Evolutionary conservation across 2,888 invertebrate genomes (phyloP).

Genomic region (Cheilosia variabilis): DNA sequence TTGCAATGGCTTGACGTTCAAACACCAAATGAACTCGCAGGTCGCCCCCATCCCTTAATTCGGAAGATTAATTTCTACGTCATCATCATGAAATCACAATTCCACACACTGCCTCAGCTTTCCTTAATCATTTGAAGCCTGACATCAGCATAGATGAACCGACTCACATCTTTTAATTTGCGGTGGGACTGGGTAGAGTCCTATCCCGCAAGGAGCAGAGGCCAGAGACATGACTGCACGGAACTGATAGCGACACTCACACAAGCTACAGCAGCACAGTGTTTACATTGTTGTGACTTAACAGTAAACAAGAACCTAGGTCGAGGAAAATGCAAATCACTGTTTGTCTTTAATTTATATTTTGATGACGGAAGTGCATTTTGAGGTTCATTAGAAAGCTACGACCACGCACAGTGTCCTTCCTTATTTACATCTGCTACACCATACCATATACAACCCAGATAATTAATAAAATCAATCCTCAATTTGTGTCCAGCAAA

Average conservation of each 20-base stretch:
- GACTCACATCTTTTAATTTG: slow-evolving; percentile 63
- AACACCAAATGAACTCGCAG: not conserved
- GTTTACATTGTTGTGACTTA: slow-evolving; percentile 69
- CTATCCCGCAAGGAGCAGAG: slow-evolving; percentile 25
- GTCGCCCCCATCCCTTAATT: not conserved
- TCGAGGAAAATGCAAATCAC: slow-evolving; percentile 72
- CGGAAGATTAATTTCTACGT: slow-evolving; percentile 58
- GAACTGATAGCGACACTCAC: slow-evolving; percentile 62
- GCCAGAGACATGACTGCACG: slow-evolving; percentile 55
- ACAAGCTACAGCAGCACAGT: slow-evolving; percentile 42
- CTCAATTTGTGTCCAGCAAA: slow-evolving; percentile 36
- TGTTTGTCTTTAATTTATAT: slow-evolving; percentile 76
- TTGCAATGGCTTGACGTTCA: not conserved
- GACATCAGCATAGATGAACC: slow-evolving; percentile 61
- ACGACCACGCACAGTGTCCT: slow-evolving; percentile 29
- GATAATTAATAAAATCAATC: slow-evolving; percentile 67
- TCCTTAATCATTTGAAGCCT: slow-evolving; percentile 68
- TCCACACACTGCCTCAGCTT: slow-evolving; percentile 60
- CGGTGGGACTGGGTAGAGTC: slow-evolving; percentile 35
- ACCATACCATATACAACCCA: slow-evolving; percentile 27
- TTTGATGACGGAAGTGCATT: slow-evolving; percentile 75
- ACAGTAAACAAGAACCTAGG: slow-evolving; percentile 65
- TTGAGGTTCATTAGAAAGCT: slow-evolving; percentile 42
- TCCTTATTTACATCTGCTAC: slow-evolving; percentile 26
- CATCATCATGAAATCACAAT: slow-evolving; percentile 63